Base-by-base conservation (phyloP, 2,888 invertebrate genomes). In the Amphipoea oculea region DNA sequence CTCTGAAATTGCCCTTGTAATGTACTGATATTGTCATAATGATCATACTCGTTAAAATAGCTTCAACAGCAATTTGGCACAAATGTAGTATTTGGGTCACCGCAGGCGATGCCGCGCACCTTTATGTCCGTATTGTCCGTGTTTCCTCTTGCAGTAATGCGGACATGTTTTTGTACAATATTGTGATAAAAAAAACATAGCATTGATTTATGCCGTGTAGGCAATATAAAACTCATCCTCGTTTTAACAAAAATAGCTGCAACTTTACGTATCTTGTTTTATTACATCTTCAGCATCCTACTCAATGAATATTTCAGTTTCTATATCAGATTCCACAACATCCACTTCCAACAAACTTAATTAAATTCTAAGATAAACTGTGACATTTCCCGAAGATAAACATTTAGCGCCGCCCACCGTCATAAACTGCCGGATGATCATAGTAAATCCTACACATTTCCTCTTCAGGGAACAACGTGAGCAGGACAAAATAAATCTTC, bases 31-130 rank as follows among this genome's bases (percentile, higher is more conserved):
- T 86, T 81, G 80, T 85, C 83, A 84, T 89, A 89, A 89, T 83
- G 90, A 82, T 84, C 82, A 78, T 69, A 74, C 83, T 87, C 89
- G 83, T 90, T 89, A 89, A 90, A 90, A 90, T 88, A 83, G 88
- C 81, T 83, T 75, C 76, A 73, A 76, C 73, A 72, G 88, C 80
- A 86, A 88, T 89, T 88, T 87, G 84, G 85, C 84, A 81, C 87
- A 86, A 89, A 84, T 76, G 78, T 73, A 76, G 69, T 81, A 86
- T 85, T 85, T 83, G 78, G 86, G 88, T 84, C 86, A 83, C 78
- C 78, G 73, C 85, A 78, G 84, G 74, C 81, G 73, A 63, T 48
- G 73, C 65, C 63, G 36, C 40, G 70, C 62, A 77, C 69, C 72
- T 71, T 54, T 76, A 70, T 76, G 67, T n/a, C n/a, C n/a, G 54